Evolutionary conservation across 2,797 vertebrate genomes (phyloP), one percentile per base, ranked within the genome.

Genomic region (Epinephelus malabaricus): DNA sequence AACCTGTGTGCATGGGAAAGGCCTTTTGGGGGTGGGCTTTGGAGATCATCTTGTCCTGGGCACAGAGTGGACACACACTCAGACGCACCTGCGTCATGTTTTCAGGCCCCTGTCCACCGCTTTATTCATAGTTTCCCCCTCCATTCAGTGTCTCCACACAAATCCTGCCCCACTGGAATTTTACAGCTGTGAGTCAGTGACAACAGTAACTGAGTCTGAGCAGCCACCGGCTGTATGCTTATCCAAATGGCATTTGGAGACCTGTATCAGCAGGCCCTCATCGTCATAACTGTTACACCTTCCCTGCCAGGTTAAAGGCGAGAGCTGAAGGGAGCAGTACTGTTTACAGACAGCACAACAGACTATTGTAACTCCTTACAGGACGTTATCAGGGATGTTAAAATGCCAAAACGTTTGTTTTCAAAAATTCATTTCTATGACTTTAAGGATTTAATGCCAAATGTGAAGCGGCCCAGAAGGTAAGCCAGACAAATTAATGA

Each of bases 401-500:
- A 69, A 46, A 95, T 94, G 93, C 85, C 92, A 0, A 95, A 93
- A 69, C 76, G 83, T 64, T 76, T 93, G 58, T 93, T 94, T 86
- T 93, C 93, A 60, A 94, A 76, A 73, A 84, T 92, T 18, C 62
- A 79, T 7, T 85, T 92, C 49, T 78, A 87, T 62, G 78, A 94
- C 54, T 76, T 95, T 21, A 94, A 90, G 76, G 93, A 94, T 73
- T 30, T 94, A 6, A 86, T 93, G 25, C 67, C 86, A 56, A 91
- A 89, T 73, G 74, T 90, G 54, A 92, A 85, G 62, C 80, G 63
- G 40, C 64, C 85, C 9, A 89, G 76, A 83, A 90, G 89, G 94
- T 95, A 91, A 88, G 92, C 11, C 8, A 14, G 6, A 61, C n/a
- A 43, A 3, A 38, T 0, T 18, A 8, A 49, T 5, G 11, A 51